These are phyloP conservation scores for Pterocles orientalis DNA, from an alignment of 2,113 vertebrate species.

Conservation along the genomic window DNA sequence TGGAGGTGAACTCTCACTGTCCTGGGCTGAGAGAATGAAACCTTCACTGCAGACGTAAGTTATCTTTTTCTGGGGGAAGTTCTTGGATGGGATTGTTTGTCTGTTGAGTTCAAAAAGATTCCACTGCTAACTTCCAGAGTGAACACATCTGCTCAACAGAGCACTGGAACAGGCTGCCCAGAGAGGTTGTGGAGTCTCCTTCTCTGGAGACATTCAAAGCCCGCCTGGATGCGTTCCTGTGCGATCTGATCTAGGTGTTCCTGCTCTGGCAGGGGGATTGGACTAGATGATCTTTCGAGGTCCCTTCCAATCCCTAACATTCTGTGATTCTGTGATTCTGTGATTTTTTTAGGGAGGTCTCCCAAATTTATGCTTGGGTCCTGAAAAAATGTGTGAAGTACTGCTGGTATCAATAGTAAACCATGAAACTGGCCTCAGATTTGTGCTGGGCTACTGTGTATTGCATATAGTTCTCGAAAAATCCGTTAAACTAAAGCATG, in stretches of 20 bases:
- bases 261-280: too few relatives aligned
- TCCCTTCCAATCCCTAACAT: too few relatives aligned
- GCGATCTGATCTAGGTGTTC: too few relatives aligned
- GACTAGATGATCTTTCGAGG: too few relatives aligned
- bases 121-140: background rate
- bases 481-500: background rate
- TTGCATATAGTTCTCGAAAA: background rate
- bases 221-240: too few relatives aligned
- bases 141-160: background rate
- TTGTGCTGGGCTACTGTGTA: background rate
- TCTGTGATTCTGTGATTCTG: too few relatives aligned
- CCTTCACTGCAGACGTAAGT: background rate
- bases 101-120: background rate
- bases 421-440: background rate
- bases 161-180: too few relatives aligned
- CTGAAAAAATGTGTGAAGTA: conserved; percentile 2
- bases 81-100: background rate
- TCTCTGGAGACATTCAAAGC: too few relatives aligned
- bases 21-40: background rate
- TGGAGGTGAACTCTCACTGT: background rate
- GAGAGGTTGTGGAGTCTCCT: too few relatives aligned
- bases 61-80: background rate
- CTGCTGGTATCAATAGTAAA: background rate
- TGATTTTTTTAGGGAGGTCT: background rate
- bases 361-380: background rate